Evolutionary conservation across 2,113 vertebrate genomes (phyloP), one percentile per base, ranked within the genome.

Genomic region (Lasiurus cinereus): DNA sequence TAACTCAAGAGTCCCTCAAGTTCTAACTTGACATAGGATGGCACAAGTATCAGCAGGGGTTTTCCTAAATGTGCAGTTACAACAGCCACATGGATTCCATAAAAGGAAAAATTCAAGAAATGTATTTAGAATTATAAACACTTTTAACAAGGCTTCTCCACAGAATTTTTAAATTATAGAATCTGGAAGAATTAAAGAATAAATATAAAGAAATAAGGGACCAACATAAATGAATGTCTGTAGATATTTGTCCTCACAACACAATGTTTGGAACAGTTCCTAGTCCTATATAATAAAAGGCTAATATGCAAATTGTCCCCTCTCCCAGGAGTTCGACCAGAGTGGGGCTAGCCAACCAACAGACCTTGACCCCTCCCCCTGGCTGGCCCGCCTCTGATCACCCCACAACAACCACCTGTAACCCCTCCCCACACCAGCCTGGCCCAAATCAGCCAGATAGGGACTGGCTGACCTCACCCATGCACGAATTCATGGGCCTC

Each of bases 111-210:
- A 89, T 31, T 85, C 50, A 84, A 96, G 29, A 86, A 79, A 83
- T 50, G 29, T 77, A 91, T 69, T 91, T 88, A 79, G 39, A 92
- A 67, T 87, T 72, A 69, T 31, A 85, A 92, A 94, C 84, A 33
- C 33, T 13, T 85, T 85, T 76, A 94, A 94, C 29, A 80, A 85
- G 33, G 29, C 10, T 80, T 80, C 46, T 67, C 74, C 67, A 69
- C 8, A 31, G 31, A 59, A 70, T 48, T 93, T 78, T 84, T 19
- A 62, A 84, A 88, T 88, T n/a, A 77, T 2, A 84, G 64, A 92
- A 88, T 84, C 72, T 92, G 50, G 27, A 70, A 88, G 24, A 88
- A 64, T 92, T 94, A 27, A 91, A 87, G 59, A 95, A 88, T 69
- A 52, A 89, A 79, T 79, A 69, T 8, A 36, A 76, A 22, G 4